Percentiles rank a stretch among this genome's conserved stretches.
These are phyloP conservation scores for Brachystomella parvula DNA, from an alignment of 1,140 invertebrate genomes.

Conservation along the genomic window DNA sequence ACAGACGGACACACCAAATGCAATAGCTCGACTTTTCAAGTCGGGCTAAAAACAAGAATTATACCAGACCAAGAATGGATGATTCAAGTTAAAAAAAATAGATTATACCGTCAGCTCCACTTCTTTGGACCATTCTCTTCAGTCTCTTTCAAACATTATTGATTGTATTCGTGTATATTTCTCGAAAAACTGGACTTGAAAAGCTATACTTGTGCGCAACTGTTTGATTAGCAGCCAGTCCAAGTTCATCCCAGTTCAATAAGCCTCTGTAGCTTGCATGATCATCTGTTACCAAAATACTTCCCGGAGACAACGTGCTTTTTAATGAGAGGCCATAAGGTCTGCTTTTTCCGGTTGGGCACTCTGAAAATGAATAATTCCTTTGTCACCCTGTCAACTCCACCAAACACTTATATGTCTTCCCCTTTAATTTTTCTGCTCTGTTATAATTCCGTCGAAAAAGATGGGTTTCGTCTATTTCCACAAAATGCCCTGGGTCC, in stretches of 20 bases:
- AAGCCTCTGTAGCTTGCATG: neutral
- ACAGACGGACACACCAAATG: no score
- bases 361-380: neutral
- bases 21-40: no score
- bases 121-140: neutral
- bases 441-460: neutral
- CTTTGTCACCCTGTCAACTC: neutral
- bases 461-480: neutral
- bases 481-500: no score
- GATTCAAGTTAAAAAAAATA: no score
- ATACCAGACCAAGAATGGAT: no score
- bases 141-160: neutral
- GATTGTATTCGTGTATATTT: conserved; percentile 1
- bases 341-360: neutral
- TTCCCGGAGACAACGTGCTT: neutral
- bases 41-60: no score
- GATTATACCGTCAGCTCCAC: neutral
- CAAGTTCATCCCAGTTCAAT: neutral
- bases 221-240: conserved; percentile 1
- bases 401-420: neutral
- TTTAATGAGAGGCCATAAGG: neutral
- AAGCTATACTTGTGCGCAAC: neutral
- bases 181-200: neutral
- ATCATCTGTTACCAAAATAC: conserved; percentile 3
- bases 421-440: neutral